Conservation (phyloP, 1,140 invertebrate species). For the Zophobas atratus region DNA sequence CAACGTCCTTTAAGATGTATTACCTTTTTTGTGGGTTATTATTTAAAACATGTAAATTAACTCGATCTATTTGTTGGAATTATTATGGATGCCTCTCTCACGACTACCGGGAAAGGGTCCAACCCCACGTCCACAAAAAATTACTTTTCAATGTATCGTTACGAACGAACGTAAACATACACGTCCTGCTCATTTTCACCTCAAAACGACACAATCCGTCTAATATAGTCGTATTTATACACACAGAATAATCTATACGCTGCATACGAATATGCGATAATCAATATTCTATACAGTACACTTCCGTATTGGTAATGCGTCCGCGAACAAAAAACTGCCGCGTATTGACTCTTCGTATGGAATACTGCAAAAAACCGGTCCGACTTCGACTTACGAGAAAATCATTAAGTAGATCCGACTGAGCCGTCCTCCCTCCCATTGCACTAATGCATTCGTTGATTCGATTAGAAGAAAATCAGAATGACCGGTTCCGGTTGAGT, state of each 20-base stretch:
- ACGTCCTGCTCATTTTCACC: no score
- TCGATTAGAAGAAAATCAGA: conserved; percentile 45
- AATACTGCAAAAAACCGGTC: no score
- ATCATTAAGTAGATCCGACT: conserved; percentile 6
- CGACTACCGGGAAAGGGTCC: not conserved
- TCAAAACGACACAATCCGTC: not conserved
- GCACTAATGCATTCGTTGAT: conserved; percentile 48
- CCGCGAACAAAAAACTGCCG: no score
- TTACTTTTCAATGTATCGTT: no score
- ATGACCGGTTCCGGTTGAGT: conserved; percentile 47
- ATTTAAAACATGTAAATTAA: conserved; percentile 48
- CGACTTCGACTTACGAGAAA: not conserved
- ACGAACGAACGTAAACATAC: no score
- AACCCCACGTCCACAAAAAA: no score
- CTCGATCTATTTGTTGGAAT: conserved; percentile 47
- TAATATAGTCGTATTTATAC: no score
- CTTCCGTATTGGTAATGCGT: no score
- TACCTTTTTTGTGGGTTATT: conserved; percentile 33
- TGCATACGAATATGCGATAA: no score
- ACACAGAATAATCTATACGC: no score
- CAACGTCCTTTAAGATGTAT: conserved; percentile 45
- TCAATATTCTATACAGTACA: no score
- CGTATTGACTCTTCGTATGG: no score
- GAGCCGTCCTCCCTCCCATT: not conserved
- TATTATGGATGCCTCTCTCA: conserved; percentile 43